Evolutionary conservation across 64 coral and sea anemone genomes (phyloP).

Genomic region (Platygyra sinensis): DNA sequence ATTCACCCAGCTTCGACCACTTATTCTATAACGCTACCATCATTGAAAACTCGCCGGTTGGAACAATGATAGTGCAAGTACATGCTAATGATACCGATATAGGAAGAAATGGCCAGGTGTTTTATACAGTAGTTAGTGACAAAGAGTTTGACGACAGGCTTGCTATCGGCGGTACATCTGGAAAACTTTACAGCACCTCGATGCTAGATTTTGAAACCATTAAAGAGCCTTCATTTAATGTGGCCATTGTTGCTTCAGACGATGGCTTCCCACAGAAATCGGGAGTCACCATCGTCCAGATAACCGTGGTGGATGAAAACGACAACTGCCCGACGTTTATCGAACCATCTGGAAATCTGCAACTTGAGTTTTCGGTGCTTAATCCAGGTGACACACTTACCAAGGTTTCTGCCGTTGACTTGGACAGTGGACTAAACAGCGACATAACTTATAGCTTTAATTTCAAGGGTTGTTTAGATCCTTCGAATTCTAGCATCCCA

Average conservation of each 20-base stretch:
- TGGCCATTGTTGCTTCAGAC: conserved; percentile 21
- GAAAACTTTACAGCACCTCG: not conserved
- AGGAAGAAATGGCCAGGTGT: conserved; percentile 35
- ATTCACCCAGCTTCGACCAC: conserved; percentile 5
- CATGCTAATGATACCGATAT: conserved; percentile 41
- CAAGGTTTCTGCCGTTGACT: conserved; percentile 27
- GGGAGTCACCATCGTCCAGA: not conserved
- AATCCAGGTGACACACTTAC: not conserved
- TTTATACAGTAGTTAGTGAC: conserved; percentile 23
- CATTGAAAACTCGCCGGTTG: conserved; percentile 2
- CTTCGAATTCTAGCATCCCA: too few relatives aligned
- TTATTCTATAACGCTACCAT: not conserved
- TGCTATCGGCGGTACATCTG: conserved; percentile 5
- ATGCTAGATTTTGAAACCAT: conserved; percentile 28
- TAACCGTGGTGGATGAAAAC: conserved; percentile 27
- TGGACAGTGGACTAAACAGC: conserved; percentile 26
- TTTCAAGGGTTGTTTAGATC: too few relatives aligned
- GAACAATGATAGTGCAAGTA: conserved; percentile 4
- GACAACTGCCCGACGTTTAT: conserved; percentile 54
- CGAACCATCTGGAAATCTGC: not conserved
- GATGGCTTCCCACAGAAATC: conserved; percentile 30
- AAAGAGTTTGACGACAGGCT: not conserved
- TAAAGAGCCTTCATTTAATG: not conserved
- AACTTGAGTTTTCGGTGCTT: not conserved
- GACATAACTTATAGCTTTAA: conserved; percentile 12